A percentile compares a stretch with the other conserved stretches of the same genome.
phyloP scores from a whole-genome alignment of 2,797 vertebrate genomes.

The Chiloscyllium punctatum region DNA sequence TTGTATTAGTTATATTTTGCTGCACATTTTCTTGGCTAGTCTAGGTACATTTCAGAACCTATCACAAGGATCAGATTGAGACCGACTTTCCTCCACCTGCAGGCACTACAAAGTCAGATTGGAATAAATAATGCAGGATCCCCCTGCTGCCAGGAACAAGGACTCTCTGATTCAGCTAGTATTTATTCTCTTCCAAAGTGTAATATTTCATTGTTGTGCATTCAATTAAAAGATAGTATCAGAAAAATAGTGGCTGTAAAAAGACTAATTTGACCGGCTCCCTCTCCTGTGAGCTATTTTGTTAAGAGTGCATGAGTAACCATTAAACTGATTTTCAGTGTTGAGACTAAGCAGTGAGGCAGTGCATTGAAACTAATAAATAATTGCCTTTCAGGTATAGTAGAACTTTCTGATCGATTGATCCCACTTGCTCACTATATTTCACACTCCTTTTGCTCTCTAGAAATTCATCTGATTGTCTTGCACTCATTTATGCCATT shows the following conservation, averaged over 20 bases:
- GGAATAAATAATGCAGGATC: not conserved
- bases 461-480: not conserved
- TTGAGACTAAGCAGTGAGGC: not conserved
- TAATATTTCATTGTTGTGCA: not conserved
- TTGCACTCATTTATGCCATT: not conserved
- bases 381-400: not conserved
- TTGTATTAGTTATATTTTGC: not conserved
- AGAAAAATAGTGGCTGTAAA: not conserved
- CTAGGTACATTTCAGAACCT: not conserved
- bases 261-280: not conserved
- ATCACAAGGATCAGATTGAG: not conserved
- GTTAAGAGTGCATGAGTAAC: not conserved
- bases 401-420: not conserved
- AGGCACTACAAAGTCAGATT: not conserved
- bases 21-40: not conserved
- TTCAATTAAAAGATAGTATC: slow-evolving; percentile 15
- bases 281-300: not conserved
- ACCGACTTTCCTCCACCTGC: not conserved
- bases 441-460: not conserved
- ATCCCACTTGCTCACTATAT: too few relatives aligned
- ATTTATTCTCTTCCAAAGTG: not conserved
- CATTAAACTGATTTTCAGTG: not conserved
- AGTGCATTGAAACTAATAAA: not conserved
- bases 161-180: not conserved
- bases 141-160: not conserved